Evolutionary conservation across 2,888 invertebrate genomes (phyloP).

Genomic region (Athetis lepigone): DNA sequence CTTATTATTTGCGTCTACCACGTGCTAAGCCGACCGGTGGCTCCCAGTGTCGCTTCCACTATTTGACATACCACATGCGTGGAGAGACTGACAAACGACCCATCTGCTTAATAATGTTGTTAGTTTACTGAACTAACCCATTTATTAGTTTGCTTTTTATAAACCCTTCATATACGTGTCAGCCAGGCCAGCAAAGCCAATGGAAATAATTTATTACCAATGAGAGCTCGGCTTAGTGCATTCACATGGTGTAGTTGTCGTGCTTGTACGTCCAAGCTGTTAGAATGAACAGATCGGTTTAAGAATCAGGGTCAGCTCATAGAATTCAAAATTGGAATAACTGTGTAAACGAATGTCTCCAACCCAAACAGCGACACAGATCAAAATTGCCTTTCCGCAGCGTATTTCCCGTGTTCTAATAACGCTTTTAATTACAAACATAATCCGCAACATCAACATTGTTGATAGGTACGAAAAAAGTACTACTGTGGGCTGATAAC

Average conservation of each 20-base stretch:
- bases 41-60: conserved; percentile 26
- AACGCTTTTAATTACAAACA: not conserved
- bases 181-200: not conserved
- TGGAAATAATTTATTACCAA: not conserved
- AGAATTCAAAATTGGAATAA: not conserved
- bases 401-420: not conserved
- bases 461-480: not conserved
- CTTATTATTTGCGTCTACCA: conserved; percentile 54
- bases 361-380: not conserved
- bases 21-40: conserved; percentile 30
- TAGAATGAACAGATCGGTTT: conserved; percentile 1
- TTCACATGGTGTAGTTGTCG: conserved; percentile 18
- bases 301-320: conserved; percentile 16
- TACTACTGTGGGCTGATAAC: not conserved
- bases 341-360: not conserved
- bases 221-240: conserved; percentile 11
- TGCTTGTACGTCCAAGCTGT: conserved; percentile 3
- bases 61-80: conserved; percentile 35
- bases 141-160: conserved; percentile 3
- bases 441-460: not conserved
- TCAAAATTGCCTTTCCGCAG: not conserved
- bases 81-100: conserved; percentile 2
- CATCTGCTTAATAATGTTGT: conserved; percentile 8
- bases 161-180: not conserved
- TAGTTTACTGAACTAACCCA: conserved; percentile 4